Conservation (phyloP, 2,888 invertebrate species). For the Alviniconcha strummeri region DNA sequence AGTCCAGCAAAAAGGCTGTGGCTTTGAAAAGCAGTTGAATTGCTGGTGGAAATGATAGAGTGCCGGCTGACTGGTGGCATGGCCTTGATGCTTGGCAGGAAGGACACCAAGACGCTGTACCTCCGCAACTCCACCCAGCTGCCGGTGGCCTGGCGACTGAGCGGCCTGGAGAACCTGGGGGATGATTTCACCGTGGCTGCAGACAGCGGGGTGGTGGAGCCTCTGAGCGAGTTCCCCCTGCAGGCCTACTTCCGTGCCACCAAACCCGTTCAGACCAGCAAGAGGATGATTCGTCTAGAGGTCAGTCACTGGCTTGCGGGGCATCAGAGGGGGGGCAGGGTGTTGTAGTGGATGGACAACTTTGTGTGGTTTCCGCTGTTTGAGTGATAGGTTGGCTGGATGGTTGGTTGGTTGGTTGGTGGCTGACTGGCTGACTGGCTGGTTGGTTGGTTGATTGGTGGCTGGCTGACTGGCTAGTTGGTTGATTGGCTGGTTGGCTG, state of each 20-base stretch:
- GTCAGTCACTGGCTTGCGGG: constrained; percentile 45
- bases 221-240: constrained; percentile 71
- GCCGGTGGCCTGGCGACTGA: constrained; percentile 73
- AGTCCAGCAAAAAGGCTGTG: too few species aligned
- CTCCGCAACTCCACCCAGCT: constrained; percentile 72
- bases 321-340: neutral
- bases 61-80: too few species aligned
- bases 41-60: too few species aligned
- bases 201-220: constrained; percentile 72
- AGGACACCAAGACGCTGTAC: constrained; percentile 73
- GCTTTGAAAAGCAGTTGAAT: too few species aligned
- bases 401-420: neutral
- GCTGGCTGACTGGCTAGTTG: too few species aligned
- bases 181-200: constrained; percentile 73
- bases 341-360: neutral
- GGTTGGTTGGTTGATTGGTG: too few species aligned
- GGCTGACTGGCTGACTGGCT: too few species aligned
- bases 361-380: neutral
- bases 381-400: neutral
- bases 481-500: too few species aligned
- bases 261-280: constrained; percentile 70
- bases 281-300: constrained; percentile 72
- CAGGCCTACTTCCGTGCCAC: constrained; percentile 73
- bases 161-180: constrained; percentile 72
- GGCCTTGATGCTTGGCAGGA: constrained; percentile 53